These are phyloP conservation scores for Anguilla marmorata DNA, from an alignment of 2,797 vertebrate genomes.

Conservation along the genomic window DNA sequence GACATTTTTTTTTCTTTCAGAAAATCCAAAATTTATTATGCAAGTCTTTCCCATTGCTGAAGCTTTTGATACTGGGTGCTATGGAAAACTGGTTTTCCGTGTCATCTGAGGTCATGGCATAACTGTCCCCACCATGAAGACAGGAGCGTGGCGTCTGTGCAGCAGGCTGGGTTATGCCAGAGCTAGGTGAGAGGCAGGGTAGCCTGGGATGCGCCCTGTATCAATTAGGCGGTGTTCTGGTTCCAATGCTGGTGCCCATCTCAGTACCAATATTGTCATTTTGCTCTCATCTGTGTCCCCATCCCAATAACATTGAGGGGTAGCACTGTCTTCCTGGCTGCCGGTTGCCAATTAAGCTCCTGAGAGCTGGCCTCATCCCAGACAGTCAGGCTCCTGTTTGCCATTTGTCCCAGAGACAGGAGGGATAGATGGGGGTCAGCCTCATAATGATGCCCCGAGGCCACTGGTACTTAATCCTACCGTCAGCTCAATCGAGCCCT, in stretches of 20 bases:
- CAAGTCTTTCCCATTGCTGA: not conserved
- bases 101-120: not conserved
- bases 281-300: not conserved
- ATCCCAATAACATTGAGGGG: constrained; percentile 4
- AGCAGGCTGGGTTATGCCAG: not conserved
- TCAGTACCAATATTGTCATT: not conserved
- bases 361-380: constrained; percentile 18
- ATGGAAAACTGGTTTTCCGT: not conserved
- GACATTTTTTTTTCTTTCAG: not conserved
- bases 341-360: constrained; percentile 31
- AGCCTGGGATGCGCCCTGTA: not conserved
- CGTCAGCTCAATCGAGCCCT: not conserved
- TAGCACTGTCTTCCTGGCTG: constrained; percentile 29
- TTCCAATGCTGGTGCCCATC: not conserved
- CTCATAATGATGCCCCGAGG: not conserved
- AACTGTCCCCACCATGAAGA: not conserved
- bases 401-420: not conserved
- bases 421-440: not conserved
- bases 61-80: not conserved
- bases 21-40: not conserved
- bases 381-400: not conserved
- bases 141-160: not conserved
- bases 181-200: not conserved
- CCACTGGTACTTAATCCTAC: not conserved
- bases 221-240: not conserved